A percentile compares a stretch with the other conserved stretches of the same genome.
Conservation (phyloP, 2,888 invertebrate species). For the Melipona beecheii region DNA sequence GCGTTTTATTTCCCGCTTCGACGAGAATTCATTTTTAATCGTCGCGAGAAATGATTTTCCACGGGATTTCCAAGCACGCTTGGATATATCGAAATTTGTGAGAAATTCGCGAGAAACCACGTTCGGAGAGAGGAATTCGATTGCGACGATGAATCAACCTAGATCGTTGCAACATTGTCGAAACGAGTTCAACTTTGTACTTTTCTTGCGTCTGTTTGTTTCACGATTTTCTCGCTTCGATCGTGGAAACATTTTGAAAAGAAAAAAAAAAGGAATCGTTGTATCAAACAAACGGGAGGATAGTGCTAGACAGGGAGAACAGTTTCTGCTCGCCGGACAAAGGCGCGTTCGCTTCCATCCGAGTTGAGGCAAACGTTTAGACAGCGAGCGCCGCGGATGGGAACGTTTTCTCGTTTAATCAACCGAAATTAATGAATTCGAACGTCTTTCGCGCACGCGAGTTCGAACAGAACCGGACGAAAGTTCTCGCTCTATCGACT, state of each 20-base stretch:
- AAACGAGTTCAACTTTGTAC: not conserved
- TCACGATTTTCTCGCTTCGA: not conserved
- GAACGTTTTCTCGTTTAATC: constrained; percentile 19
- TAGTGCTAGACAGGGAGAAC: not conserved
- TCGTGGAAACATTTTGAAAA: not conserved
- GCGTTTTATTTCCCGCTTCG: not conserved
- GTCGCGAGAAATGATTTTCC: not conserved
- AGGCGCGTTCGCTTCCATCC: not conserved
- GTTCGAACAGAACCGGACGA: constrained; percentile 40
- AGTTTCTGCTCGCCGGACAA: not conserved
- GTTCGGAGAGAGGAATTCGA: no score
- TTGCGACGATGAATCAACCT: no score
- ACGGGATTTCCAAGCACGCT: no score
- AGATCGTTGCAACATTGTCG: no score
- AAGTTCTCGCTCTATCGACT: constrained; percentile 14
- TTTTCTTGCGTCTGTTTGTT: not conserved
- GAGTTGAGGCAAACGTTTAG: constrained; percentile 18
- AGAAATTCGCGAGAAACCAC: no score
- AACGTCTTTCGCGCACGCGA: constrained; percentile 11
- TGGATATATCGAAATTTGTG: no score
- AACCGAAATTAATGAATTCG: constrained; percentile 48
- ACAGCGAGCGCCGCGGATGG: not conserved
- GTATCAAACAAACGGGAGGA: not conserved
- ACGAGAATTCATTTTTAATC: not conserved
- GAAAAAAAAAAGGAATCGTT: not conserved